phyloP scores from a whole-genome alignment of 2,113 vertebrate genomes.

The Macrotus californicus region DNA sequence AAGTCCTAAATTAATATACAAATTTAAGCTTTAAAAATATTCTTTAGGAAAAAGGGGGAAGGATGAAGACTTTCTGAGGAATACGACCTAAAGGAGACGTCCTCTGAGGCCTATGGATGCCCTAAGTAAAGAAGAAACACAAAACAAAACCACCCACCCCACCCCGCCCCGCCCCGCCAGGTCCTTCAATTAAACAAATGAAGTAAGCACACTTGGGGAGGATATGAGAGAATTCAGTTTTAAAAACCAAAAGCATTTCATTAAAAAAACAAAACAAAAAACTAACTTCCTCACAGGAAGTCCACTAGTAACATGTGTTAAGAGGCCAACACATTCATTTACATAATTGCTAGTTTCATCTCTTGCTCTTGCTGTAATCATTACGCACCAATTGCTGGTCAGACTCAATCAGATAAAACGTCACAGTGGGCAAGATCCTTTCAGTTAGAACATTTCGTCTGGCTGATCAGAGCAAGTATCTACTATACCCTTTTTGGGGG shows the following conservation, averaged over 20 bases:
- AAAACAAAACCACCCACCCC: slow-evolving; percentile 40
- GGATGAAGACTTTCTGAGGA: slow-evolving; percentile 63
- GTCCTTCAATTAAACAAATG: slow-evolving; percentile 77
- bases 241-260: slow-evolving; percentile 69
- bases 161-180: background rate
- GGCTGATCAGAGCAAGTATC: background rate
- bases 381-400: slow-evolving; percentile 52
- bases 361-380: slow-evolving; percentile 58
- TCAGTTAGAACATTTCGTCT: slow-evolving; percentile 12
- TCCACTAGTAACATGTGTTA: slow-evolving; percentile 68
- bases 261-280: slow-evolving; percentile 36
- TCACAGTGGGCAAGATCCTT: background rate
- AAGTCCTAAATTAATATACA: slow-evolving; percentile 83
- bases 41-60: slow-evolving; percentile 71
- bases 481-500: background rate
- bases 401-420: slow-evolving; percentile 37
- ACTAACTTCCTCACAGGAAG: slow-evolving; percentile 69
- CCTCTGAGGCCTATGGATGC: slow-evolving; percentile 55
- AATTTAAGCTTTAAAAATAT: slow-evolving; percentile 79
- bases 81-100: slow-evolving; percentile 64
- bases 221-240: slow-evolving; percentile 16
- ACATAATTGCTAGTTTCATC: slow-evolving; percentile 55
- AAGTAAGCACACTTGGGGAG: slow-evolving; percentile 49
- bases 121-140: slow-evolving; percentile 64
- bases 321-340: slow-evolving; percentile 64